phyloP scores from a whole-genome alignment of 2,113 vertebrate genomes.

The Oreamnos americanus region DNA sequence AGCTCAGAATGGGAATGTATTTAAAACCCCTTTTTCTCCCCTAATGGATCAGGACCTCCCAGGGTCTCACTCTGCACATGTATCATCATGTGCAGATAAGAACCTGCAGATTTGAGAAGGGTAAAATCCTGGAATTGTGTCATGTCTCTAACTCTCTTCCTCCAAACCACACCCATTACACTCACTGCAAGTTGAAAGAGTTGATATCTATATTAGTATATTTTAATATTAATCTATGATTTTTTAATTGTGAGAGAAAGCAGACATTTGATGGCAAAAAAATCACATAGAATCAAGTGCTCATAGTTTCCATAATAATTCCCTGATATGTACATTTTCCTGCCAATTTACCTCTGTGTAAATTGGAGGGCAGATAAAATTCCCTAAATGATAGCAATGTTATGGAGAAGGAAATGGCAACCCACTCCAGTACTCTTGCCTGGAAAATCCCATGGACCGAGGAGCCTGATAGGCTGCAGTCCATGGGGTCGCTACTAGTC shows the following conservation, averaged over 20 bases:
- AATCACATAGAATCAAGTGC: neutral
- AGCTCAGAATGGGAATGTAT: neutral
- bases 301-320: neutral
- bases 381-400: neutral
- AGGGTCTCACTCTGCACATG: neutral
- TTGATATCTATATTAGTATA: neutral
- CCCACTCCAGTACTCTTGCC: too few relatives aligned
- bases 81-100: neutral
- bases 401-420: neutral
- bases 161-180: neutral
- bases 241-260: neutral
- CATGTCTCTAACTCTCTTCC: neutral
- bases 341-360: neutral
- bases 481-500: too few relatives aligned
- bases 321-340: neutral
- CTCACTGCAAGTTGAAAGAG: neutral
- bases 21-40: neutral
- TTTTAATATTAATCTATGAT: neutral
- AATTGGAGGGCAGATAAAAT: slow-evolving; percentile 8
- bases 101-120: neutral
- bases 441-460: too few relatives aligned
- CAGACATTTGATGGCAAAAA: neutral
- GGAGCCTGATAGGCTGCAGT: too few relatives aligned
- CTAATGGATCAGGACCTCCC: neutral
- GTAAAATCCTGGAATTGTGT: neutral